Evolutionary conservation across 2,888 invertebrate genomes (phyloP), one percentile per base, ranked within the genome.

Genomic region (Tanytarsus gracilentus): DNA sequence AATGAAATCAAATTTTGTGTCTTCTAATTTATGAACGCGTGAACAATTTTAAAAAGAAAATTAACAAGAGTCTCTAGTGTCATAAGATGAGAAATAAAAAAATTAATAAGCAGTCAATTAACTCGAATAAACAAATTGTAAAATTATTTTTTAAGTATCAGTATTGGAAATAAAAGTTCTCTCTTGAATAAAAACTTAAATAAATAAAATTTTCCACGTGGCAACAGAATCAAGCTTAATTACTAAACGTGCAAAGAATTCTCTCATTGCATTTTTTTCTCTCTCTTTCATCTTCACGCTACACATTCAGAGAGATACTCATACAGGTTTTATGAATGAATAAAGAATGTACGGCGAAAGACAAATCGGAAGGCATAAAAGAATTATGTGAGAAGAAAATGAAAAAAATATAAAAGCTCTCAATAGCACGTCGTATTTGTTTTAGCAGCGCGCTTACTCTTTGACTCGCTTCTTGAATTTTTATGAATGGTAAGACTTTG

Each of bases 291-390:
- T 21, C n/a, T 44, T 18, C 18, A 40, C 23, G 18, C 23, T 44
- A 18, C 8, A 11, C 23, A 18, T 9, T 27, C 16, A 29, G 18
- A 30, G 16, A 21, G 8, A 33, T 39, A 55, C 21, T 55, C 55
- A 25, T 21, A 55, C 55, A 36, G 40, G 55, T 56, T 26, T 25
- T 49, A 49, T n/a, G 26, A 29, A 40, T 40, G 18, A 56, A 55
- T 55, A 55, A 39, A 55, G 25, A 30, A 52, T 23, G 33, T 11
- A 33, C n/a, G 18, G 18, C 14, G 21, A 40, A 1, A 11, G 4
- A 5, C 18, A 44, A 44, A 11, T 3, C 9, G 18, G 4, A 44
- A 18, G 16, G 18, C 23, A 23, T 11, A 48, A 4, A 21, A 48
- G 48, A 18, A 21, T 8, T 16, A 23, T 9, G 30, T 9, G 30